Base-by-base conservation (phyloP, 2,888 invertebrate genomes). In the Ormyrus rosae region DNA sequence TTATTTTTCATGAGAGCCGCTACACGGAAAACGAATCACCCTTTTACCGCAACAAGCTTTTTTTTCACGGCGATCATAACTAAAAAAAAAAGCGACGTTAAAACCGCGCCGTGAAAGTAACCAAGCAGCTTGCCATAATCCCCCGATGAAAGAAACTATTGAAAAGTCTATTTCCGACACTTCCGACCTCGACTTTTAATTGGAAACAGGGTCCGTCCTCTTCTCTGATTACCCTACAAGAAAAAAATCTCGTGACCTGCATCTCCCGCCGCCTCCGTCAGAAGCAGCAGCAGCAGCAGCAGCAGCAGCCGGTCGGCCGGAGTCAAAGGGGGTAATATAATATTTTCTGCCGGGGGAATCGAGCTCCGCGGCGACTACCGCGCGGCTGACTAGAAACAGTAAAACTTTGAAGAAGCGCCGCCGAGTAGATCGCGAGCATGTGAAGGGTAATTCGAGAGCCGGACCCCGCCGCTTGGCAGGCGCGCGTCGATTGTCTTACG, bases 291-390 rank as follows among this genome's bases (percentile, higher is more conserved):
- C 53, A 19, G 19, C 19, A 1, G 19, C 19, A 1, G 45, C 61
- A 34, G 53, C 13, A 48, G 34, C 64, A 65, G 51, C 53, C 51
- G 71, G 56, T 85, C 86, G 86, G 85, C 73, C 77, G 63, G 70
- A 84, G 85, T 88, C 88, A 88, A 89, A 88, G 86, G 83, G 81
- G 84, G 88, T 89, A 90, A 90, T 86, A 80, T 83, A 88, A 89
- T 89, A 89, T 87, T 88, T 88, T 86, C 81, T 65, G 53, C 60
- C 63, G 61, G 45, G 69, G 61, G 65, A 55, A 34, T 34, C 34
- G 34, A 34, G 34, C 34, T 34, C 50, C 51, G 58, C 53, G 19
- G 13, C 53, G 53, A 65, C 72, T 69, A 78, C 65, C 13, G 58
- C 11, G 34, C 34, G 5, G 45, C 55, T 13, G 51, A 67, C 51